These are phyloP conservation scores for Batillaria attramentaria DNA, from an alignment of 1,140 invertebrate species.

Conservation along the genomic window DNA sequence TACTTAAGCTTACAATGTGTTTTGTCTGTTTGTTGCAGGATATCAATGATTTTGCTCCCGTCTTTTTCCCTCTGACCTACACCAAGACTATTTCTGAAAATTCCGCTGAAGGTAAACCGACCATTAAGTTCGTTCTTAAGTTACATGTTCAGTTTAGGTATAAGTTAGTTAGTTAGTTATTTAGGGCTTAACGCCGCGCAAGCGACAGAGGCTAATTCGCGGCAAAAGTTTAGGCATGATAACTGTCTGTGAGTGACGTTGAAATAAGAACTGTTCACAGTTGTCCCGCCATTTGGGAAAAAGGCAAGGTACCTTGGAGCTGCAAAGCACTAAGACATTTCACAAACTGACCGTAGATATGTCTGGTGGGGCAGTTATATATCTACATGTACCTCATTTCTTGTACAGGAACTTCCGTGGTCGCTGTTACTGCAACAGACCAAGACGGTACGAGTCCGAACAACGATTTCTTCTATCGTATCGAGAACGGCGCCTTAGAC, in stretches of 20 bases:
- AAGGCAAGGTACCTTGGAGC: too few species aligned
- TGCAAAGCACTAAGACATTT: not conserved
- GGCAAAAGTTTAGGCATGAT: not conserved
- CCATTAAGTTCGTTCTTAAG: not conserved
- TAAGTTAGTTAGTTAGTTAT: too few species aligned
- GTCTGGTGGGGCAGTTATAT: not conserved
- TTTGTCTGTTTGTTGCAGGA: constrained; percentile 42
- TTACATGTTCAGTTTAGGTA: not conserved
- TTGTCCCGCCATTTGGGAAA: too few species aligned
- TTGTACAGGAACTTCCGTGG: constrained; percentile 40
- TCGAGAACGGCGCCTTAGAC: constrained; percentile 57
- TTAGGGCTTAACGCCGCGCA: too few species aligned
- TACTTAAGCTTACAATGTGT: too few species aligned
- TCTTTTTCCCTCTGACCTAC: constrained; percentile 48
- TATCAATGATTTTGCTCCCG: constrained; percentile 58
- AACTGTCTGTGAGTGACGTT: not conserved
- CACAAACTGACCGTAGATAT: not conserved
- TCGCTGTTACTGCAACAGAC: constrained; percentile 51
- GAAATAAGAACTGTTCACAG: not conserved
- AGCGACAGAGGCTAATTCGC: too few species aligned
- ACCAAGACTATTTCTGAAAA: constrained; percentile 51
- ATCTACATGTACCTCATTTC: not conserved
- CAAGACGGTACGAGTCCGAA: constrained; percentile 55
- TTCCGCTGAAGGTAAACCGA: constrained; percentile 49
- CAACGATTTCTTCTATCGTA: constrained; percentile 60